A percentile compares a stretch with the other conserved stretches of the same genome.
phyloP scores from a whole-genome alignment of 2,888 invertebrate genomes.

The Noctua fimbriata region DNA sequence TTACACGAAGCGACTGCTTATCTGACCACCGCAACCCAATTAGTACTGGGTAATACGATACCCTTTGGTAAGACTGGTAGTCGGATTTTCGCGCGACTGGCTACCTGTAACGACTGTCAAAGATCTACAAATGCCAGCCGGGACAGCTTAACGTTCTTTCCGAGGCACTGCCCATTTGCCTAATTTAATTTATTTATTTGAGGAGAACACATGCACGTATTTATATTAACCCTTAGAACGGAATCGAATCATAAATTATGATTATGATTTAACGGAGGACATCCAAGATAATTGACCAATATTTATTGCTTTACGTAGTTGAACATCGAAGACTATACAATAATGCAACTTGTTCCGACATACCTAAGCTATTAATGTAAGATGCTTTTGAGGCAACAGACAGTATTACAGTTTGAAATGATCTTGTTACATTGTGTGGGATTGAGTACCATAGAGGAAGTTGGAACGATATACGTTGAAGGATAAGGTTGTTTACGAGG shows the following conservation, averaged over 20 bases:
- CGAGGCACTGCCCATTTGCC: too few species aligned
- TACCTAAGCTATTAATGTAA: not conserved
- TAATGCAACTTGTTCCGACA: not conserved
- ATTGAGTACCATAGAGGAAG: not conserved
- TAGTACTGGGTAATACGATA: not conserved
- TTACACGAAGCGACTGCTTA: not conserved
- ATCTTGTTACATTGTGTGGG: slow-evolving; percentile 31
- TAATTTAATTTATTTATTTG: too few species aligned
- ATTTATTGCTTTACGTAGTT: too few species aligned
- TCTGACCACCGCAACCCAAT: not conserved
- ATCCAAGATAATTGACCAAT: too few species aligned
- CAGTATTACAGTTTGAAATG: not conserved
- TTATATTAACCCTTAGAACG: too few species aligned
- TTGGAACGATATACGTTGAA: slow-evolving; percentile 7
- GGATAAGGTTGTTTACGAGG: slow-evolving; percentile 42
- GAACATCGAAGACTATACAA: not conserved
- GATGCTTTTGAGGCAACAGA: not conserved
- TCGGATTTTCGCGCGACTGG: too few species aligned
- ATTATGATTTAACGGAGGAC: too few species aligned
- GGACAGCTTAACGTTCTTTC: too few species aligned
- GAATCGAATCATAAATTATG: too few species aligned
- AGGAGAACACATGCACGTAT: too few species aligned
- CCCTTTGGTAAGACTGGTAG: not conserved
- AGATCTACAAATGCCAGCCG: too few species aligned
- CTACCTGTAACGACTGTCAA: too few species aligned